These are phyloP conservation scores for Penelope pileata DNA, from an alignment of 2,113 vertebrate genomes.

Conservation along the genomic window DNA sequence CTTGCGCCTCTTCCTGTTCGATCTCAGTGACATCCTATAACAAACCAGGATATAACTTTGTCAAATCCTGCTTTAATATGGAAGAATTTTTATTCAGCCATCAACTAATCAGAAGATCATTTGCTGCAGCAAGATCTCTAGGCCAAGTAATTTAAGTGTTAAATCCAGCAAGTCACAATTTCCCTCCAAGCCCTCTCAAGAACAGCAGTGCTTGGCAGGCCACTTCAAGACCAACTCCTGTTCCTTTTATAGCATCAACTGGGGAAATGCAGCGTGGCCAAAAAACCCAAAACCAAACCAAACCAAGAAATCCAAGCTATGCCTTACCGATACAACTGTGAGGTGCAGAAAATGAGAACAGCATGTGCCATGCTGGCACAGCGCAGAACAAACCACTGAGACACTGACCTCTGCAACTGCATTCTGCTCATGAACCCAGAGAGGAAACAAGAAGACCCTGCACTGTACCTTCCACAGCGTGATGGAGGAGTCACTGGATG, in stretches of 20 bases:
- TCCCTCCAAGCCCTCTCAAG: not conserved
- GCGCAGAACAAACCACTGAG: not conserved
- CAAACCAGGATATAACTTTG: not conserved
- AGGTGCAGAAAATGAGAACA: not conserved
- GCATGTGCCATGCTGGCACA: rapidly evolving
- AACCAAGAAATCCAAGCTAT: no score
- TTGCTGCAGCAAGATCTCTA: not conserved
- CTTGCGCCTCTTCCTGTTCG: slow-evolving; percentile 89
- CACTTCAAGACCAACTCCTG: not conserved
- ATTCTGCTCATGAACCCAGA: rapidly evolving
- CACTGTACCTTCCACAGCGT: slow-evolving; percentile 87
- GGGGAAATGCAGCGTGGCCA: not conserved
- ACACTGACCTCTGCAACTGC: not conserved
- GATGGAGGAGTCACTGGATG: slow-evolving; percentile 89
- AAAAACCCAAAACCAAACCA: not conserved
- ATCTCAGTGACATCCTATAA: slow-evolving; percentile 91
- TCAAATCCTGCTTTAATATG: not conserved
- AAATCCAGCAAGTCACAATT: not conserved
- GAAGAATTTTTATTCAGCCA: not conserved
- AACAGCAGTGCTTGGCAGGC: not conserved
- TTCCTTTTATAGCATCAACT: not conserved
- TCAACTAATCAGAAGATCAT: not conserved
- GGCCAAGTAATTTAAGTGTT: not conserved
- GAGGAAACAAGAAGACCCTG: rapidly evolving
- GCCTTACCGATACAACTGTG: not conserved